Evolutionary conservation across 2,888 invertebrate species (phyloP).

Genomic region (Stegophylla sp.): DNA sequence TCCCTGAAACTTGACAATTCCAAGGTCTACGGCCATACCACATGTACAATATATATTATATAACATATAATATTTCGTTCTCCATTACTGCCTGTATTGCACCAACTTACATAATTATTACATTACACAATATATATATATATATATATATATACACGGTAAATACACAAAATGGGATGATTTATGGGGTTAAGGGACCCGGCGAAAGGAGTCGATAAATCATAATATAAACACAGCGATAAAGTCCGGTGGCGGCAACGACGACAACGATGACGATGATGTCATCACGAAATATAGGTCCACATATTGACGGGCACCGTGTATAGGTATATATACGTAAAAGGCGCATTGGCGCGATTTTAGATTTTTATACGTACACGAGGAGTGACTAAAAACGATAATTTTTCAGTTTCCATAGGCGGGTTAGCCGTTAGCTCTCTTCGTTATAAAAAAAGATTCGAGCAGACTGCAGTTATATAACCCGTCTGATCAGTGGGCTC

Average conservation of each 20-base stretch:
- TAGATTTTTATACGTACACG: no score
- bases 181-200: not conserved
- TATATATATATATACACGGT: no score
- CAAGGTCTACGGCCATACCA: no score
- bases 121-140: not conserved
- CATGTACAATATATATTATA: not conserved
- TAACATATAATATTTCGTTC: not conserved
- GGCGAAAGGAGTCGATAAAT: slow-evolving; percentile 31
- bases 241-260: not conserved
- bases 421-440: no score
- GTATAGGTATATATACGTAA: no score
- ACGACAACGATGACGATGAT: not conserved
- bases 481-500: no score
- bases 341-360: not conserved
- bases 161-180: slow-evolving; percentile 4
- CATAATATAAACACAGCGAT: slow-evolving; percentile 6
- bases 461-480: no score
- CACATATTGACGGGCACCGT: not conserved
- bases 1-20: no score
- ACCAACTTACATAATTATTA: slow-evolving; percentile 17
- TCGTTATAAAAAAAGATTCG: no score
- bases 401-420: not conserved
- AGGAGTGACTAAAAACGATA: not conserved
- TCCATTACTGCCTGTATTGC: not conserved
- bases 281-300: slow-evolving; percentile 19